These are phyloP conservation scores for Octonoba sinensis DNA, from an alignment of 2,888 invertebrate genomes.

Conservation along the genomic window DNA sequence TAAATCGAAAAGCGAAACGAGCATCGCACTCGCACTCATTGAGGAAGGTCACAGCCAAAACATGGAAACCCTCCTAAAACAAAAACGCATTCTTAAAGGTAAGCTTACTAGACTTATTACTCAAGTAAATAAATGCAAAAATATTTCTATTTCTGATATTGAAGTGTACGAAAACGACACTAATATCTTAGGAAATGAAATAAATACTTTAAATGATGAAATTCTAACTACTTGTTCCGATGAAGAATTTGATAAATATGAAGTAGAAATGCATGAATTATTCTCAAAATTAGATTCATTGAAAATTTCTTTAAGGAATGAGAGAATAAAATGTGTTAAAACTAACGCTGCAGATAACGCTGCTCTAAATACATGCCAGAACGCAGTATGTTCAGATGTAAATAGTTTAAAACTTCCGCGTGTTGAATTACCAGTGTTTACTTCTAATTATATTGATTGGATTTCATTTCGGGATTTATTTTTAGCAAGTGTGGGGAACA, in stretches of 20 bases:
- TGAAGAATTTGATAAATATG: neutral
- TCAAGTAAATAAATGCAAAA: too few relatives aligned
- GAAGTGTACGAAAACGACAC: neutral
- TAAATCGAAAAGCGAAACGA: too few relatives aligned
- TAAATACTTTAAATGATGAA: neutral
- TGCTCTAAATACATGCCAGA: neutral
- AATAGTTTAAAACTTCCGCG: neutral
- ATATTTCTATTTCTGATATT: neutral
- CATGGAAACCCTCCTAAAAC: too few relatives aligned
- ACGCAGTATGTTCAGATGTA: neutral
- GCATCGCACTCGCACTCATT: too few relatives aligned
- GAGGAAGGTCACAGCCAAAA: too few relatives aligned
- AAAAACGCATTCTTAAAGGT: too few relatives aligned
- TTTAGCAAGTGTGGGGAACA: neutral
- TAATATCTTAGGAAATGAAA: neutral
- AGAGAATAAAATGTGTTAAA: neutral
- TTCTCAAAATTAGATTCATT: neutral
- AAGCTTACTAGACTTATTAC: too few relatives aligned
- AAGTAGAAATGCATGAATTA: neutral
- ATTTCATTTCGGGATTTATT: constrained; percentile 7
- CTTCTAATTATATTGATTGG: constrained; percentile 1
- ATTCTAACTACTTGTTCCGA: neutral
- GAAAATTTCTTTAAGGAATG: neutral
- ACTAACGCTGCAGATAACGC: neutral
- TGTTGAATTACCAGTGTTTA: neutral